Conservation (phyloP, 2,797 vertebrate genomes). For the Coendou prehensilis region DNA sequence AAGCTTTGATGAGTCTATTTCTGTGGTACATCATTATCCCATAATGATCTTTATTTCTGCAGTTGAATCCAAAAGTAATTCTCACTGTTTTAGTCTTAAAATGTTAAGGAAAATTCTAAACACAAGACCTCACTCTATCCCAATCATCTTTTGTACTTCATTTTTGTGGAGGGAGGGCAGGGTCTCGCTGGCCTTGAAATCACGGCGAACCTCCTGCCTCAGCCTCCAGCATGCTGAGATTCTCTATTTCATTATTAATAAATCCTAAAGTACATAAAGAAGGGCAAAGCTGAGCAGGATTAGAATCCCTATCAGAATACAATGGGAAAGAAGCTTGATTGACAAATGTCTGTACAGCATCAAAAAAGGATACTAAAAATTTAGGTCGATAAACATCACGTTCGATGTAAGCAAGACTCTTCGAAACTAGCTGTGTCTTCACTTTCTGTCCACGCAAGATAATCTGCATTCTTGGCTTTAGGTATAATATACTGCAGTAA, state of each 20-base stretch:
- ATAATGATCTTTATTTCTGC: conserved; percentile 96
- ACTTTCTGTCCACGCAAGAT: conserved; percentile 96
- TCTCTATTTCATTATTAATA: not conserved
- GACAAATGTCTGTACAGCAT: too few species aligned
- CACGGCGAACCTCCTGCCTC: not conserved
- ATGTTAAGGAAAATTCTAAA: conserved; percentile 89
- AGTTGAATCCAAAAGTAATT: conserved; percentile 98
- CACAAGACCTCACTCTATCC: not conserved
- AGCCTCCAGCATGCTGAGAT: not conserved
- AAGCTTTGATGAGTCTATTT: conserved; percentile 98
- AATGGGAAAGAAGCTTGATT: not conserved
- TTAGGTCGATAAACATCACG: conserved; percentile 94
- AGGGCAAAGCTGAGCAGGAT: not conserved
- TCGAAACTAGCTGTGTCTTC: conserved; percentile 95
- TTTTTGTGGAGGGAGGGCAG: not conserved
- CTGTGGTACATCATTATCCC: conserved; percentile 99
- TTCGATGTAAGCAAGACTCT: conserved; percentile 93
- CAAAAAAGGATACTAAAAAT: conserved; percentile 94
- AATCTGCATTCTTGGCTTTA: conserved; percentile 98
- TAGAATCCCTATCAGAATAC: not conserved
- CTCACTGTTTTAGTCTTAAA: conserved; percentile 90
- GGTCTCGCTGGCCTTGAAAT: not conserved
- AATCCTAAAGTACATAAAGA: not conserved
- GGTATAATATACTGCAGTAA: conserved; percentile 97
- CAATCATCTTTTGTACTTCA: not conserved